Evolutionary conservation across 2,888 invertebrate species (phyloP).

Genomic region (Melanophora roralis): DNA sequence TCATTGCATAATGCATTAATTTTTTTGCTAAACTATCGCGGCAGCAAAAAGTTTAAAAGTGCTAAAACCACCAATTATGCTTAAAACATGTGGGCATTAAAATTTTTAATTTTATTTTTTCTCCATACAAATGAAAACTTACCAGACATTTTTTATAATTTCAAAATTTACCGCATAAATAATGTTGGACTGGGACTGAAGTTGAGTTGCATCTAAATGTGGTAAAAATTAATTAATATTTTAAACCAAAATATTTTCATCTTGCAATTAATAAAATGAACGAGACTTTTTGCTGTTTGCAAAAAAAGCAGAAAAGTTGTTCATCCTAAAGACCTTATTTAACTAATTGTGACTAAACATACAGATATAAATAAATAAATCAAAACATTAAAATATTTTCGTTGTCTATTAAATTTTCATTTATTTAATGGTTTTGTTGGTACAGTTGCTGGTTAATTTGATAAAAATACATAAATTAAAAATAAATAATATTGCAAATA

Average conservation of each 20-base stretch:
- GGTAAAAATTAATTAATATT: constrained; percentile 10
- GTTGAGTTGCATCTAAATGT: constrained; percentile 1
- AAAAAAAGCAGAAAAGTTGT: background rate
- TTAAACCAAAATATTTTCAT: constrained; percentile 33
- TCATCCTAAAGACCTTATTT: constrained; percentile 47
- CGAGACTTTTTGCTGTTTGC: background rate
- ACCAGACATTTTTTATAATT: constrained; percentile 7
- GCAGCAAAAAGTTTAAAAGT: background rate
- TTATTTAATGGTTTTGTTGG: no score
- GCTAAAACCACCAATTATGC: constrained; percentile 49
- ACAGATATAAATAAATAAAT: no score
- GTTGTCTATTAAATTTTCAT: background rate
- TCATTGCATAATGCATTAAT: background rate
- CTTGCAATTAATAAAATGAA: constrained; percentile 7
- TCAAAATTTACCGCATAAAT: background rate
- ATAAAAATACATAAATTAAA: no score
- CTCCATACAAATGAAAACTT: background rate
- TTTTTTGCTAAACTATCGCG: background rate
- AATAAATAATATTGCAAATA: no score
- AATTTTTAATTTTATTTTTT: constrained; percentile 1
- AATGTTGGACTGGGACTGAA: background rate
- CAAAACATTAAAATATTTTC: background rate
- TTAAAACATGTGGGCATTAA: constrained; percentile 38
- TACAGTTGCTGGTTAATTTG: no score
- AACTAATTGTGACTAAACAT: constrained; percentile 50